These are phyloP conservation scores for Thunnus albacares DNA, from an alignment of 2,797 vertebrate genomes.

Conservation along the genomic window DNA sequence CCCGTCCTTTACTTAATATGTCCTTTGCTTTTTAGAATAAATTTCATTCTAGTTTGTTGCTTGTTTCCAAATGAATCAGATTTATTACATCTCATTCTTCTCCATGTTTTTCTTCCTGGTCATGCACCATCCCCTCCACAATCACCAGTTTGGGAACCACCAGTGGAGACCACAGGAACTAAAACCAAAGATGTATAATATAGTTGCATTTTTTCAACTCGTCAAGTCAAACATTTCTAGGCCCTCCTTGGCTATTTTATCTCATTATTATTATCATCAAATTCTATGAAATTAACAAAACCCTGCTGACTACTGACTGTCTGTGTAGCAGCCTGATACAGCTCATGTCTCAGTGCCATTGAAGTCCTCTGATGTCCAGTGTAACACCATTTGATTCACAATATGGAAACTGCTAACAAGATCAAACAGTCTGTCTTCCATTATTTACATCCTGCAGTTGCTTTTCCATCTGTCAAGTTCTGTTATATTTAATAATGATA, in stretches of 20 bases:
- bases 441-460: slow-evolving; percentile 15
- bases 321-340: no score
- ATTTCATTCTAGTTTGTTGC: neutral
- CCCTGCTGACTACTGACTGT: neutral
- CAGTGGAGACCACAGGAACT: neutral
- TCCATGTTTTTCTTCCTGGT: neutral
- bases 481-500: slow-evolving; percentile 40
- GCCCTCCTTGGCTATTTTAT: no score
- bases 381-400: neutral
- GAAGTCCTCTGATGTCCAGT: neutral
- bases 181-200: neutral
- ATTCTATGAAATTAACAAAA: slow-evolving; percentile 7
- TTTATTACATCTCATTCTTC: neutral
- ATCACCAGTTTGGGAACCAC: neutral
- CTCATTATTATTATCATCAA: neutral
- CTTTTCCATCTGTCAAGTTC: slow-evolving; percentile 19
- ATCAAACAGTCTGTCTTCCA: neutral
- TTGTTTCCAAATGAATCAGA: neutral
- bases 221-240: neutral
- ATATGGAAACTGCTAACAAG: neutral
- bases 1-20: no score
- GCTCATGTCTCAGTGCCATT: neutral
- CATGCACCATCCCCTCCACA: neutral
- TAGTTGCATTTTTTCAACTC: neutral
- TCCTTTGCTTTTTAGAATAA: no score